These are phyloP conservation scores for Meriones unguiculatus DNA, from an alignment of 2,113 vertebrate species.

Conservation along the genomic window DNA sequence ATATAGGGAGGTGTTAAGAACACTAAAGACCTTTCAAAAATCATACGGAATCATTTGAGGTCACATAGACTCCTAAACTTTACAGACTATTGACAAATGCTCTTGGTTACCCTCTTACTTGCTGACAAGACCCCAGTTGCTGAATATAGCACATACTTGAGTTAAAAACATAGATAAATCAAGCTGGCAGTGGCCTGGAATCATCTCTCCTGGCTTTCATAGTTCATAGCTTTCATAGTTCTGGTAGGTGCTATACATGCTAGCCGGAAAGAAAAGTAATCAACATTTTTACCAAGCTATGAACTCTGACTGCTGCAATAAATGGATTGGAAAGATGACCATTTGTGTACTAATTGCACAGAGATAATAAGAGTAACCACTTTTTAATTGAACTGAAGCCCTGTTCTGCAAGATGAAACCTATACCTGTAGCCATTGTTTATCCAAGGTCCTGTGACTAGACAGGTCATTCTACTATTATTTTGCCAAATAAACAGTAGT, in stretches of 20 bases:
- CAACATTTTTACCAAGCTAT: background rate
- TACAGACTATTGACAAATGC: background rate
- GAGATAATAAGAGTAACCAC: background rate
- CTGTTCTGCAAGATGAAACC: background rate
- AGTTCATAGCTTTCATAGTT: background rate
- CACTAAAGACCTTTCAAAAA: background rate
- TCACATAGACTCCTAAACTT: background rate
- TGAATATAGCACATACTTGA: background rate
- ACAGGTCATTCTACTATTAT: background rate
- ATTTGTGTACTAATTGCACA: background rate
- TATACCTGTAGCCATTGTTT: background rate
- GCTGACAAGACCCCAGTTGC: background rate
- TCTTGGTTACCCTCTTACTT: background rate
- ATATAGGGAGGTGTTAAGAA: background rate
- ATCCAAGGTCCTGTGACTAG: background rate
- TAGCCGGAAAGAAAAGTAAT: background rate
- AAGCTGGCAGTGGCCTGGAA: background rate
- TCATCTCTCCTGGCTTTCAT: too few relatives aligned
- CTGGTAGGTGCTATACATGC: background rate
- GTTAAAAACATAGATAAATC: background rate
- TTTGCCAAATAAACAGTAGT: background rate
- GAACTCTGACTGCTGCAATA: background rate
- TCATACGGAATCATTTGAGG: background rate
- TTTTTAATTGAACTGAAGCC: background rate
- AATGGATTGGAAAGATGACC: background rate